These are phyloP conservation scores for Meta bourneti DNA, from an alignment of 2,888 invertebrate genomes.

Conservation along the genomic window DNA sequence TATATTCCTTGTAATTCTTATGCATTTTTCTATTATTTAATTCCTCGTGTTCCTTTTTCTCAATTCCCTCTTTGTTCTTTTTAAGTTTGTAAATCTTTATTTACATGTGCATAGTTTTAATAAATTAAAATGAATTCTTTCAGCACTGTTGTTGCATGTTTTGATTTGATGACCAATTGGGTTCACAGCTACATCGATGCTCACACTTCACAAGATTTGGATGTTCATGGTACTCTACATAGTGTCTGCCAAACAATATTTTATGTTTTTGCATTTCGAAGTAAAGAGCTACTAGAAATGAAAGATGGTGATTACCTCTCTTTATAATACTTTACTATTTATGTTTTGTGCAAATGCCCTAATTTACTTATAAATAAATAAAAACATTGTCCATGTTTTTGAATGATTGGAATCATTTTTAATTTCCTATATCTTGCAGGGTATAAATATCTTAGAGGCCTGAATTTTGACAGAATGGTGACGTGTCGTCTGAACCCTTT, in stretches of 20 bases:
- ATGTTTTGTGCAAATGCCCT: conserved; percentile 17
- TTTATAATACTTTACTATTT: conserved; percentile 43
- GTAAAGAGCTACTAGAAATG: conserved; percentile 89
- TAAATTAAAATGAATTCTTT: conserved; percentile 78
- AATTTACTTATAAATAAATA: conserved; percentile 8
- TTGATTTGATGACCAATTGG: conserved; percentile 90
- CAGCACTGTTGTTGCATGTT: conserved; percentile 85
- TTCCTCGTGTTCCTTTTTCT: too few relatives aligned
- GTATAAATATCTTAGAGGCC: conserved; percentile 88
- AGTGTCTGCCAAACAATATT: conserved; percentile 95
- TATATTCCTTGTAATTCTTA: too few relatives aligned
- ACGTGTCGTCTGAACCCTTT: conserved; percentile 93
- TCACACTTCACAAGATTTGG: conserved; percentile 83
- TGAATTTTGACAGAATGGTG: conserved; percentile 92
- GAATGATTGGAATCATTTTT: not conserved
- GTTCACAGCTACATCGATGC: conserved; percentile 88
- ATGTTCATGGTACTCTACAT: conserved; percentile 93
- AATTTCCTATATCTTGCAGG: conserved; percentile 83
- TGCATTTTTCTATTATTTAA: too few relatives aligned
- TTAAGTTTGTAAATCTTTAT: too few relatives aligned
- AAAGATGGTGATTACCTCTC: conserved; percentile 86
- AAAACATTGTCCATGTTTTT: not conserved
- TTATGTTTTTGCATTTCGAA: conserved; percentile 94
- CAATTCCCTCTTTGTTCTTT: too few relatives aligned
- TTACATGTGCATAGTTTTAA: too few relatives aligned